Base-by-base conservation (phyloP, 2,113 vertebrate species). In the Illadopsis cleaveri region DNA sequence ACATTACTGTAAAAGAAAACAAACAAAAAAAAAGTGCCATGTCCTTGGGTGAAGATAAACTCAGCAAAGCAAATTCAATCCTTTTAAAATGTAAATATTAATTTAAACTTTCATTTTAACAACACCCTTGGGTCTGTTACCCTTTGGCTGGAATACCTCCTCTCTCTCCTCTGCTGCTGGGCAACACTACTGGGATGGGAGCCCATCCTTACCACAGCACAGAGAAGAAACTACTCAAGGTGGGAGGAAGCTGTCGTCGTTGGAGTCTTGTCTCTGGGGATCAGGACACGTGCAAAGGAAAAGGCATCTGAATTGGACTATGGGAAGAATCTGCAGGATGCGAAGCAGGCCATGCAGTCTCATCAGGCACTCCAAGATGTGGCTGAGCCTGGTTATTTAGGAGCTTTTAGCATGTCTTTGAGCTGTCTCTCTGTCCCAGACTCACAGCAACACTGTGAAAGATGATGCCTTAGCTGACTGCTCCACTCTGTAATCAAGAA, bases 31-130 rank as follows among this genome's bases (percentile, higher is more conserved):
- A 48, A 30, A 10, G 28, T n/a, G n/a, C 20, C 42, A 6, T 12
- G 75, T 83, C 93, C 94, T 97, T 97, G 94, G 47, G 56, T 89
- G 64, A 75, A 81, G 91, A 78, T 92, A 70, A 97, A 90, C 72
- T 13, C 21, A 4, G 35, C 31, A 86, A 95, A 96, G 28, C 53
- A 93, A 96, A 91, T 56, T 90, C 60, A 89, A 86, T 90, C 58
- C 56, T 51, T 94, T 90, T 17, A 90, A 88, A 94, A 93, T 94
- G 96, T 95, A 96, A 97, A 96, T 92, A 96, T 91, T 95, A 96
- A 92, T 90, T 83, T 84, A 90, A 82, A 88, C 66, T 68, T 81
- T 51, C 42, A 56, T 95, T 95, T 81, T 86, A 92, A 75, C 82
- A 86, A 48, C 56, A 91, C 72, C 31, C 21, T 73, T 92, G 64